phyloP scores from a whole-genome alignment of 2,888 invertebrate species.

The Eristalinus sepulchralis region DNA sequence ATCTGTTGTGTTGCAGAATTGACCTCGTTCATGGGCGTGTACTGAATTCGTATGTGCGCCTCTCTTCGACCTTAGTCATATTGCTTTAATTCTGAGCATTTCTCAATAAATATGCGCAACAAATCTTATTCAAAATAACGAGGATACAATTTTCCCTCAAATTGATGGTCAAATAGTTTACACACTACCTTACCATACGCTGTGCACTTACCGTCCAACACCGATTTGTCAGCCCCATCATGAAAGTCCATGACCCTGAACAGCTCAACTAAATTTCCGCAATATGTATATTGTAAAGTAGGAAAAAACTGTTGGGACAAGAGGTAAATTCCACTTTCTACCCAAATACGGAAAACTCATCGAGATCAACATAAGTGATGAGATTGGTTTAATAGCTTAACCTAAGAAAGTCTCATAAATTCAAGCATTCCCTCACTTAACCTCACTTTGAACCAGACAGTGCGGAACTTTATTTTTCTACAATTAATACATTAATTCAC shows the following conservation, averaged over 20 bases:
- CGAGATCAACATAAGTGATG: neutral
- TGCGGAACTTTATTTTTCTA: neutral
- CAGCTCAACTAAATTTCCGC: neutral
- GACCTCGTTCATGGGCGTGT: too few species aligned
- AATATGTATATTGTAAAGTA: neutral
- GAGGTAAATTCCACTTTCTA: neutral
- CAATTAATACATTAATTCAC: constrained; percentile 25
- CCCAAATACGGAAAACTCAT: neutral
- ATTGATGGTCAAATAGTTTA: too few species aligned
- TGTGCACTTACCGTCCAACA: too few species aligned
- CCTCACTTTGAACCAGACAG: neutral
- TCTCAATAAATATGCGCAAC: too few species aligned
- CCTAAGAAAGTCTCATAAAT: neutral
- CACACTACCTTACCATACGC: too few species aligned
- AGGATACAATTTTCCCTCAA: too few species aligned
- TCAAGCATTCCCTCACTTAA: neutral
- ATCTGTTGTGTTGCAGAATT: too few species aligned
- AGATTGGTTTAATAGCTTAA: neutral
- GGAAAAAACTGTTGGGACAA: neutral
- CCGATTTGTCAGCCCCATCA: too few species aligned
- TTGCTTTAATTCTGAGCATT: too few species aligned
- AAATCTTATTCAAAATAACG: too few species aligned
- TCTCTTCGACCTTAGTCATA: too few species aligned
- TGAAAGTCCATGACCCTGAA: neutral
- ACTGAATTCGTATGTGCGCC: too few species aligned